phyloP scores from a whole-genome alignment of 2,797 vertebrate species.

The Intellagama lesueurii region DNA sequence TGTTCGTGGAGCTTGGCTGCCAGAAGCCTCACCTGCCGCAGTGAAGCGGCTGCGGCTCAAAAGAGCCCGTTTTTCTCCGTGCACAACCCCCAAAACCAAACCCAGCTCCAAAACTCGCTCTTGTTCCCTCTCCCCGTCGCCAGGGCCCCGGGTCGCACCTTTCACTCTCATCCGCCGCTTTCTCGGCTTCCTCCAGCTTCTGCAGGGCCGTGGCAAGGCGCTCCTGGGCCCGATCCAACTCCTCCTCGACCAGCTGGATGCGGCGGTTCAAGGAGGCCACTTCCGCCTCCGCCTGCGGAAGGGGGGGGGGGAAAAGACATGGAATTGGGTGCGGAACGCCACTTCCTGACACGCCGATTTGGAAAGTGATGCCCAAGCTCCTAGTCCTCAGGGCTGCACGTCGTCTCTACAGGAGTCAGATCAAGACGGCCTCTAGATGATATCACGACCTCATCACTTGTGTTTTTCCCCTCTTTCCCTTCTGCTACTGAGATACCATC shows the following conservation, averaged over 20 bases:
- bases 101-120: too few relatives aligned
- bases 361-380: neutral
- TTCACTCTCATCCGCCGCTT: conserved; percentile 91
- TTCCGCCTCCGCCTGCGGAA: conserved; percentile 86
- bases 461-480: neutral
- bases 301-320: neutral
- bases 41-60: too few relatives aligned
- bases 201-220: conserved; percentile 86
- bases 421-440: neutral
- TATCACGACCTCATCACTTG: too few relatives aligned
- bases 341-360: rapidly evolving
- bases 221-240: conserved; percentile 89
- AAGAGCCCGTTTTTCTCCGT: too few relatives aligned
- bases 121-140: too few relatives aligned
- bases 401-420: rapidly evolving
- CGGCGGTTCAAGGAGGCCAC: conserved; percentile 86
- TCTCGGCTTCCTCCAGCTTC: conserved; percentile 92
- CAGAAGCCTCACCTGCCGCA: too few relatives aligned
- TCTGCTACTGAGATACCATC: neutral
- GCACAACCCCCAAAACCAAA: neutral
- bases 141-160: conserved; percentile 76
- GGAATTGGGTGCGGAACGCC: rapidly evolving
- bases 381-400: too few relatives aligned
- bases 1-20: too few relatives aligned
- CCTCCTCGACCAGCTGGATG: conserved; percentile 91